Base-by-base conservation (phyloP, 2,797 vertebrate species). In the Ambastaia sidthimunki region DNA sequence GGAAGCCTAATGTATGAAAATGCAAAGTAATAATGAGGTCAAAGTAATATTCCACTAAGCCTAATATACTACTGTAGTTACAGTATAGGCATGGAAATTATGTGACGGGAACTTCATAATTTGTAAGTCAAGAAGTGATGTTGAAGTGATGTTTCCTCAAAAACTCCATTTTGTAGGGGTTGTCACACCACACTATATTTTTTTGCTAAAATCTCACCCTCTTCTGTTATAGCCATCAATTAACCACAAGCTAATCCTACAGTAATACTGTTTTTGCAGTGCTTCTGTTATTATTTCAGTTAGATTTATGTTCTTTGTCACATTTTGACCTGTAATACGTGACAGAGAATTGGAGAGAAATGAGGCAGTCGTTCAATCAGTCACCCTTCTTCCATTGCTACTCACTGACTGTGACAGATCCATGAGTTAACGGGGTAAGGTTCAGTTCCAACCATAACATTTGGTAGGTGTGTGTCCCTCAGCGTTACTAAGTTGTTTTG, bases 1-100 rank as follows among this genome's bases (percentile, higher is more conserved):
- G 47, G 83, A 7, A 68, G 21, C 34, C 50, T 60, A 60, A 59
- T 83, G 41, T 74, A 74, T 63, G 74, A 70, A 77, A 77, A 86
- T 85, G 74, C 63, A 37, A 65, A 37, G 31, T 65, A 34, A 19
- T 62, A 62, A 31, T 47, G 57, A 69, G 63, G 63, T 69, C 66
- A 68, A 81, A 28, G 37, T n/a, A 21, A 74, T 70, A 31, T 6
- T 41, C 62, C 54, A 28, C 11, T 28, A 62, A 18, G 57, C 60
- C n/a, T 37, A 77, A 69, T 11, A 81, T 21, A 54, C 28, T 13
- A 57, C 44, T 21, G 41, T 16, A 82, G 19, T 25, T 16, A 25
- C 23, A 60, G 48, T 77, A 55, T 57, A 80, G 66, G 78, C 80
- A 74, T 69, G 54, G 65, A 84, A 34, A 73, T n/a, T 21, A 37